A percentile compares a stretch with the other conserved stretches of the same genome.
These are phyloP conservation scores for Rotaria sp. DNA, from an alignment of 2,888 invertebrate genomes.

Conservation along the genomic window DNA sequence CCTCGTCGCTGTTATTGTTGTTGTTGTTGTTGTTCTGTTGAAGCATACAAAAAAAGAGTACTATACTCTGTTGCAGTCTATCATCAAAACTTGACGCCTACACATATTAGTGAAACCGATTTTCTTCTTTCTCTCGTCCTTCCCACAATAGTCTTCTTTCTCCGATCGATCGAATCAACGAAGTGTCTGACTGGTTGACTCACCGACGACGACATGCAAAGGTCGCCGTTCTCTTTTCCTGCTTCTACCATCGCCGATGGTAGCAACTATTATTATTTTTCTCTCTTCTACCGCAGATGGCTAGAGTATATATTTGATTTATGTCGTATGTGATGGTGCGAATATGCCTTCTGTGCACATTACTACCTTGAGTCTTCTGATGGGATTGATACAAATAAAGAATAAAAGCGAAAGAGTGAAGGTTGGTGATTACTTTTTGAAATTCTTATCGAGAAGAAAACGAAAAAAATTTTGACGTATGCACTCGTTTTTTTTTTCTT, in stretches of 20 bases:
- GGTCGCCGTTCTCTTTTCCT: neutral
- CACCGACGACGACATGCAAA: neutral
- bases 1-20: neutral
- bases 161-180: slow-evolving; percentile 24
- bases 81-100: neutral
- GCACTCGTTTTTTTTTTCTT: neutral
- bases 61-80: neutral
- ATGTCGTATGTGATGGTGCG: neutral
- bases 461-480: neutral
- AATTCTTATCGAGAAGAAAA: neutral
- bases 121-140: neutral
- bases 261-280: neutral
- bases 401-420: neutral
- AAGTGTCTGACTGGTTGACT: slow-evolving; percentile 16
- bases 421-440: neutral
- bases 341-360: neutral
- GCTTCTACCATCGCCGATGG: neutral
- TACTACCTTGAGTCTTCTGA: neutral
- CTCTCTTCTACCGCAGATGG: neutral
- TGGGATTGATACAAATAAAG: neutral
- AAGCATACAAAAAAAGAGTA: neutral
- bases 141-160: neutral
- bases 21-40: neutral
- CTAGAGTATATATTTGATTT: neutral
- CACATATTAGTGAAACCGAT: neutral